Evolutionary conservation across 1,140 invertebrate species (phyloP).

Genomic region (Drosophila yakuba): DNA sequence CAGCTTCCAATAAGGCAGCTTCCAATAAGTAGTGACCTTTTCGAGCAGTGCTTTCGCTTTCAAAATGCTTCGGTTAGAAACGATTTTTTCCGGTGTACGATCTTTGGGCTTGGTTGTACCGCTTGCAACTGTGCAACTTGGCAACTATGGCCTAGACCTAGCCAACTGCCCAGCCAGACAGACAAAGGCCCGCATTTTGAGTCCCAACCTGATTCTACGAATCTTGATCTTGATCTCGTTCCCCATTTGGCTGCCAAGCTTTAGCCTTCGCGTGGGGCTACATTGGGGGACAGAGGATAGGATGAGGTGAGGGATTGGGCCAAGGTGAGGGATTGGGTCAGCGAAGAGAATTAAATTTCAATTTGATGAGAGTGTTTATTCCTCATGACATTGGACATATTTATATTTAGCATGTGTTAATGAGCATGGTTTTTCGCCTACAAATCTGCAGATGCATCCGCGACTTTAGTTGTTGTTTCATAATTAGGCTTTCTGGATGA

Average conservation of each 20-base stretch:
- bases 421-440: too few relatives aligned
- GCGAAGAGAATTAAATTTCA: too few relatives aligned
- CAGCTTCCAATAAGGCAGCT: too few relatives aligned
- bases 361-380: too few relatives aligned
- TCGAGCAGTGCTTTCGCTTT: too few relatives aligned
- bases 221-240: constrained; percentile 59
- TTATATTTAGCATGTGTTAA: too few relatives aligned
- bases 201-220: constrained; percentile 11
- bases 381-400: too few relatives aligned
- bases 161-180: constrained; percentile 23
- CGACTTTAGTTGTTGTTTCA: too few relatives aligned
- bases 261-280: constrained; percentile 16
- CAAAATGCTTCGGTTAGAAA: too few relatives aligned
- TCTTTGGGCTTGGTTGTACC: constrained; percentile 9
- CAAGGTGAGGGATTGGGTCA: constrained; percentile 31
- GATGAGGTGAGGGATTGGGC: not conserved
- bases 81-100: not conserved
- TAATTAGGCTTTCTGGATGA: too few relatives aligned
- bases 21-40: too few relatives aligned
- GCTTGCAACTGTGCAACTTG: not conserved
- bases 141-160: constrained; percentile 50
- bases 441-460: too few relatives aligned
- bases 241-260: constrained; percentile 20
- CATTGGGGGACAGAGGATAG: not conserved
- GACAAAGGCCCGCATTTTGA: constrained; percentile 33